Evolutionary conservation across 2,888 invertebrate genomes (phyloP), one percentile per base, ranked within the genome.

Genomic region (Ametastegia equiseti): DNA sequence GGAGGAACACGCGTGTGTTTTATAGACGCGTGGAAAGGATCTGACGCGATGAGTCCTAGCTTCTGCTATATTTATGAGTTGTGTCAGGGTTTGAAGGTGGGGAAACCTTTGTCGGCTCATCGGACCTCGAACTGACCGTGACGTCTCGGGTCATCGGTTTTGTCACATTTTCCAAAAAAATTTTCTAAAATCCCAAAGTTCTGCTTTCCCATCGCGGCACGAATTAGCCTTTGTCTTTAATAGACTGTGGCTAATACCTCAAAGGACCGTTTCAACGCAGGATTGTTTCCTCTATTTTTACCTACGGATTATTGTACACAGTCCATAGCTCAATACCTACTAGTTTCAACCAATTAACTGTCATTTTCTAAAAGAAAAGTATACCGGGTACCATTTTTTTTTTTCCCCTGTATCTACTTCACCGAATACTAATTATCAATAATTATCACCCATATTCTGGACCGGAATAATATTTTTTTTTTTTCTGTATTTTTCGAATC

Each of bases 71-170:
- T 81, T 78, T 81, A 81, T 63, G 81, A 78, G 78, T 78, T 78
- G 75, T 78, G 81, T 81, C 81, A 73, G 75, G 42, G 67, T 36
- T 13, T 9, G 15, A 75, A 73, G 75, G 65, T 81, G 36, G 78
- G 63, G 77, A 78, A 75, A 75, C 81, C 81, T 81, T 81, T 81
- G 81, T 81, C 81, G 81, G 81, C 78, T 39, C 19, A n/a, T 47
- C 27, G 15, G 33, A 78, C 81, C 2, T 4, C 19, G 27, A 33
- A 57, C 63, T 75, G 81, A 81, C 77, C 77, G 81, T 78, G 63
- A 78, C 81, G 81, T 78, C 36, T 78, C 65, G 63, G 65, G 77
- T 75, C 81, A 75, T 63, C 77, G 77, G 73, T 50, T 80, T 42
- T 75, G 80, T 80, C 80, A 80, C 71, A 80, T 80, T 80, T 80